Conservation (phyloP, 2,888 invertebrate species). For the Ceramica pisi region DNA sequence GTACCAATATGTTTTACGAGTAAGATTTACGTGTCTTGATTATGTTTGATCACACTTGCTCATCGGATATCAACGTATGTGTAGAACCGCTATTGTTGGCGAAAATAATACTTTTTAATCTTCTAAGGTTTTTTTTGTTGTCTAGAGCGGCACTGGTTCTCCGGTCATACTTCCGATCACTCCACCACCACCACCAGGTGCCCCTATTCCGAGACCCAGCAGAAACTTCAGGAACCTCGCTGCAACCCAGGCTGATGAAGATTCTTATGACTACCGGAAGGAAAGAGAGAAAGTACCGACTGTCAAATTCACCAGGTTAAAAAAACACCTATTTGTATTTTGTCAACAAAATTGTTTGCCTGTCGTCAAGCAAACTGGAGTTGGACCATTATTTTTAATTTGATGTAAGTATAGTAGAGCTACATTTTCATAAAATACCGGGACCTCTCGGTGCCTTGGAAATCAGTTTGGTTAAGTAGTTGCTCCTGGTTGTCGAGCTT, state of each 20-base stretch:
- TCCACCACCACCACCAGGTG: background rate
- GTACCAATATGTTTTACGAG: too few relatives aligned
- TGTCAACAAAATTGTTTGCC: too few relatives aligned
- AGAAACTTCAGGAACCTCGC: conserved; percentile 12
- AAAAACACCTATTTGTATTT: background rate
- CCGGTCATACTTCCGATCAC: conserved; percentile 1
- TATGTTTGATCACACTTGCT: background rate
- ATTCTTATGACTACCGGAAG: background rate
- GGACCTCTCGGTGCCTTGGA: too few relatives aligned
- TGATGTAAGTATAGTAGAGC: too few relatives aligned
- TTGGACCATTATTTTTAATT: too few relatives aligned
- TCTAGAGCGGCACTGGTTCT: background rate
- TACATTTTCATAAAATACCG: too few relatives aligned
- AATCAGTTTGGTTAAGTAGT: too few relatives aligned
- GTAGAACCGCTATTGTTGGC: too few relatives aligned
- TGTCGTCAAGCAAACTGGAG: too few relatives aligned
- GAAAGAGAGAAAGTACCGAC: background rate
- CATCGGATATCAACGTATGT: too few relatives aligned
- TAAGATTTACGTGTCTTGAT: background rate
- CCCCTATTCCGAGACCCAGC: background rate
- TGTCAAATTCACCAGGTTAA: conserved; percentile 7
- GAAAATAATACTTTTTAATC: too few relatives aligned
- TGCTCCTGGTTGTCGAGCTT: too few relatives aligned
- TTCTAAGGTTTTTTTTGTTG: background rate
- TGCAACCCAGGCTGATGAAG: conserved; percentile 4